Conservation (phyloP, 1,140 invertebrate species). For the Pinna nobilis region DNA sequence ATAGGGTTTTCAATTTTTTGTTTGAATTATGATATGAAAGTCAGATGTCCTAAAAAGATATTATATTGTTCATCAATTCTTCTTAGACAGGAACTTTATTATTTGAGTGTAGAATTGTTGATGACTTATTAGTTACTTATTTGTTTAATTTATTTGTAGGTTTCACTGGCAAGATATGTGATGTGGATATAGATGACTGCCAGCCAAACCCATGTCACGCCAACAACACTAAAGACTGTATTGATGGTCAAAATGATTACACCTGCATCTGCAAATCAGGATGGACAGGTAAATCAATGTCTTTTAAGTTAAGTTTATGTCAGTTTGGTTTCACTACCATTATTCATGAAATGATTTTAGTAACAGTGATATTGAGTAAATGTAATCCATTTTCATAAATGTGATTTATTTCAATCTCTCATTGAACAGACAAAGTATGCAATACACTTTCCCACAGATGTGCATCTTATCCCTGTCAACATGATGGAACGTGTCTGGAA, state of each 20-base stretch:
- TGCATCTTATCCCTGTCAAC: no score
- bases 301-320: no score
- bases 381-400: no score
- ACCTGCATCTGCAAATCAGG: constrained; percentile 84
- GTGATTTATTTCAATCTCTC: no score
- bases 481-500: constrained; percentile 30
- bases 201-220: constrained; percentile 44
- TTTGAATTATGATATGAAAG: no score
- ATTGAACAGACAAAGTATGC: no score
- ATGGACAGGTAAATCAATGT: constrained; percentile 87
- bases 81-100: not conserved
- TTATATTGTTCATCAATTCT: not conserved
- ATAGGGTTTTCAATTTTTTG: no score
- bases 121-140: not conserved
- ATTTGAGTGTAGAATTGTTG: not conserved
- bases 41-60: not conserved
- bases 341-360: no score
- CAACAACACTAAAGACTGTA: constrained; percentile 79
- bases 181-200: constrained; percentile 59
- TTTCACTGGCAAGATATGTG: constrained; percentile 69
- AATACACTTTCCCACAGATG: no score
- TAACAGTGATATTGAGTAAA: no score
- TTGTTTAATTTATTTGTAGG: constrained; percentile 42
- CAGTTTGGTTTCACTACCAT: no score
- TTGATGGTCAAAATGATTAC: constrained; percentile 90